phyloP scores from a whole-genome alignment of 2,888 invertebrate species.

The Phytoseiulus persimilis region DNA sequence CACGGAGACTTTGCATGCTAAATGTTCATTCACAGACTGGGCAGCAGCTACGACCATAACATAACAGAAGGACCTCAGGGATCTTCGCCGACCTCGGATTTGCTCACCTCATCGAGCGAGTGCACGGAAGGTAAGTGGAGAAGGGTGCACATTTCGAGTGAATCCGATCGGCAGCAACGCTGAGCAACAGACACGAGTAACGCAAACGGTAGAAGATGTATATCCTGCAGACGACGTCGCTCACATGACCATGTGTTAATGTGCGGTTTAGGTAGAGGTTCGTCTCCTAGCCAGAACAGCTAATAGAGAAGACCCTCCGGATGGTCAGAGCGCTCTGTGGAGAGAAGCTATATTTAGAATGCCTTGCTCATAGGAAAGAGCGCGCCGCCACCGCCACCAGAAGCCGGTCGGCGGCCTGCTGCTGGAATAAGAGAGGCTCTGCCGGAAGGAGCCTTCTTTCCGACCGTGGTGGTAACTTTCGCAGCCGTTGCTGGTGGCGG shows the following conservation, averaged over 20 bases:
- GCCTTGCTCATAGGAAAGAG: neutral
- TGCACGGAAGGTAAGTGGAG: neutral
- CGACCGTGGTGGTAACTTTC: too few relatives aligned
- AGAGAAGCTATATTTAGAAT: neutral
- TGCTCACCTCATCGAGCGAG: neutral
- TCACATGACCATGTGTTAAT: conserved; percentile 5
- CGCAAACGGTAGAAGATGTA: neutral
- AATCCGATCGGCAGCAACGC: neutral
- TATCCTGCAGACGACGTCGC: neutral
- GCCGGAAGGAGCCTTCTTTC: neutral
- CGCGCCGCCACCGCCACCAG: neutral
- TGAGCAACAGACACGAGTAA: neutral
- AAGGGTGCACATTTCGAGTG: neutral
- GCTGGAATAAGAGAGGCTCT: neutral
- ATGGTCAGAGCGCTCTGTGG: neutral
- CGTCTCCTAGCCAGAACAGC: neutral
- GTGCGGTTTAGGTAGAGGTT: neutral
- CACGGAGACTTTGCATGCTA: too few relatives aligned
- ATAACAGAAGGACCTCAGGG: too few relatives aligned
- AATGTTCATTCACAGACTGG: too few relatives aligned
- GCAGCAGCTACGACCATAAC: too few relatives aligned
- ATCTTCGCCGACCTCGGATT: too few relatives aligned
- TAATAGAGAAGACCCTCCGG: neutral
- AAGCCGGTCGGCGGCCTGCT: neutral
- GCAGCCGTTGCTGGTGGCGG: too few relatives aligned